These are phyloP conservation scores for Heliconius charithonia DNA, from an alignment of 2,888 invertebrate species.

Conservation along the genomic window DNA sequence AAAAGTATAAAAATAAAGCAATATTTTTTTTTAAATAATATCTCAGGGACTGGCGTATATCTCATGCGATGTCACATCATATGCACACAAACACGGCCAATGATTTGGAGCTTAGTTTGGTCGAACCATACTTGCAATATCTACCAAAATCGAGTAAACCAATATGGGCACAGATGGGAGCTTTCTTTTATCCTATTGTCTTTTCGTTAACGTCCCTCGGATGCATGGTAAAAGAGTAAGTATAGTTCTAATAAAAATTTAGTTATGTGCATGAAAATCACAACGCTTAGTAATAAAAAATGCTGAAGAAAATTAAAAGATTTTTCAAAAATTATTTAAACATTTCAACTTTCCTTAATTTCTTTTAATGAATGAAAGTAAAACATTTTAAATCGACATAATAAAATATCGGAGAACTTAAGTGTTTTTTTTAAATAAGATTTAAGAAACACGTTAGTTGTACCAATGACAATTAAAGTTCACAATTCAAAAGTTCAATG, in stretches of 20 bases:
- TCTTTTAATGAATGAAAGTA: no score
- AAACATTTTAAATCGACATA: no score
- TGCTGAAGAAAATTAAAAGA: no score
- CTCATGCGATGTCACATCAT: conserved; percentile 92
- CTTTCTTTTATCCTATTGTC: conserved; percentile 80
- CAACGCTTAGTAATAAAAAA: neutral
- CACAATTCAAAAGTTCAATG: no score
- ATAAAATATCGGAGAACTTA: no score
- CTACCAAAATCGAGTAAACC: conserved; percentile 85
- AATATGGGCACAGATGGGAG: conserved; percentile 79
- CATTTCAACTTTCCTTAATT: no score
- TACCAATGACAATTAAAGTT: no score
- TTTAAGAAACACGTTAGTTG: no score
- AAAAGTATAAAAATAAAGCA: neutral
- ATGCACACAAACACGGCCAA: conserved; percentile 90
- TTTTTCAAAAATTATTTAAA: no score
- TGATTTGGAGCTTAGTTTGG: conserved; percentile 88
- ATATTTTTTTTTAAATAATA: neutral
- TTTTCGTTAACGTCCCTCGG: conserved; percentile 63
- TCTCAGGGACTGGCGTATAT: conserved; percentile 89
- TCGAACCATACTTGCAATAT: conserved; percentile 88
- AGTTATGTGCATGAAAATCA: neutral
- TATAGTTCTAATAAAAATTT: conserved; percentile 44
- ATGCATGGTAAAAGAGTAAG: conserved; percentile 75
- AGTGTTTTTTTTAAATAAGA: no score